Evolutionary conservation across 2,113 vertebrate species (phyloP).

Genomic region (Odontophorus gujanensis): DNA sequence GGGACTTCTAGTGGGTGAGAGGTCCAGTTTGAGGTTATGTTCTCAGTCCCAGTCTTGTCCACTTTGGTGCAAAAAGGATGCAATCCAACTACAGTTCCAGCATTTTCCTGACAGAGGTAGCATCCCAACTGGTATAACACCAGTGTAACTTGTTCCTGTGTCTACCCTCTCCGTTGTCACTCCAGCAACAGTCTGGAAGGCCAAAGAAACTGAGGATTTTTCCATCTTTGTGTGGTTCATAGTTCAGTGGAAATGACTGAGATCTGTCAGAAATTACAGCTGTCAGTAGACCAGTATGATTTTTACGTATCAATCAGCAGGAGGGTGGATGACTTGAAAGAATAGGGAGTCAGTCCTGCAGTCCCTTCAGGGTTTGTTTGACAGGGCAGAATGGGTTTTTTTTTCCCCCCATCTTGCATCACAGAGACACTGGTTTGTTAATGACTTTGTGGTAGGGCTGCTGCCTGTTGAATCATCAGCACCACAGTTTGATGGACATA

Average conservation of each 20-base stretch:
- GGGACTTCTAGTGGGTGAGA: neutral
- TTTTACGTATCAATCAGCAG: neutral
- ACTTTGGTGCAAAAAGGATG: neutral
- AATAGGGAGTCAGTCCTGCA: neutral
- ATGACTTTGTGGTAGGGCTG: neutral
- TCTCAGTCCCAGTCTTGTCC: neutral
- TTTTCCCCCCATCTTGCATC: rapidly evolving
- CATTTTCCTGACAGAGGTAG: neutral
- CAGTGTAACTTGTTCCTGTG: rapidly evolving
- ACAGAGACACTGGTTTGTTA: neutral
- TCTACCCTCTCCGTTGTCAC: neutral
- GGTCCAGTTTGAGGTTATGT: neutral
- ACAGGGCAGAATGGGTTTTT: neutral
- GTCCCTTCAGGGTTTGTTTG: neutral
- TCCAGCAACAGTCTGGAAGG: neutral
- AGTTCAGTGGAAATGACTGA: neutral
- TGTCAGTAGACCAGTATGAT: neutral
- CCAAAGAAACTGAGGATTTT: rapidly evolving
- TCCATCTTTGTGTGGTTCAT: rapidly evolving
- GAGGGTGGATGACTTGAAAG: neutral
- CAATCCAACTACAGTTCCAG: neutral
- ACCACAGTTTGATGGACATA: neutral
- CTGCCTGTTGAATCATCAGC: neutral
- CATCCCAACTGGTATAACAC: neutral
- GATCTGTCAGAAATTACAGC: neutral